Percentiles rank a stretch among this genome's conserved stretches.
These are phyloP conservation scores for Aptenodytes forsteri DNA, from an alignment of 2,113 vertebrate genomes.

Conservation along the genomic window DNA sequence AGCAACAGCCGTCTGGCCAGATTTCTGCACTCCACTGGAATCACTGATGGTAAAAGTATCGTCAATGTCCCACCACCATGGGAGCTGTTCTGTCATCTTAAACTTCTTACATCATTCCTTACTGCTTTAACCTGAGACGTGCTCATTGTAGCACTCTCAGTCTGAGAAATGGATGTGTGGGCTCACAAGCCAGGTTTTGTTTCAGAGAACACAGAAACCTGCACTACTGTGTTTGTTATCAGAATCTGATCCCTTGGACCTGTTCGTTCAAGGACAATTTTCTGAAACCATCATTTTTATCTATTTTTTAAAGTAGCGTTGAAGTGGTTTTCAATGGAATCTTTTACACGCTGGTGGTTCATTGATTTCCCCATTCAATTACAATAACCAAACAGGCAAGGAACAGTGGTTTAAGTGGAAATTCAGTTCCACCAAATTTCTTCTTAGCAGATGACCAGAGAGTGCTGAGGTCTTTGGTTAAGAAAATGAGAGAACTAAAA, in stretches of 20 bases:
- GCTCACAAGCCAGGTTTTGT: background rate
- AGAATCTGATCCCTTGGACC: background rate
- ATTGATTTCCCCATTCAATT: conserved; percentile 3
- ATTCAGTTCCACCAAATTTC: background rate
- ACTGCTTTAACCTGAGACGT: background rate
- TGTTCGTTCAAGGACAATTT: background rate
- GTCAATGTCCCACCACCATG: accelerated
- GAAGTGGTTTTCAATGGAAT: background rate
- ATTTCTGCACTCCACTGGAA: background rate
- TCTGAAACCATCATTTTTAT: background rate
- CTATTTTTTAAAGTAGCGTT: background rate
- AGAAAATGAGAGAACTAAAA: background rate
- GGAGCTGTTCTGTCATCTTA: background rate
- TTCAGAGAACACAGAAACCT: background rate
- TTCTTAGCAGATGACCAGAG: background rate
- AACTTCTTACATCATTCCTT: background rate
- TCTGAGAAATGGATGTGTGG: background rate
- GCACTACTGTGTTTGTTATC: background rate
- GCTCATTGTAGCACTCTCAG: background rate
- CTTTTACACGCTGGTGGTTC: background rate
- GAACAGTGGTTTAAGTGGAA: background rate
- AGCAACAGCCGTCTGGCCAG: background rate
- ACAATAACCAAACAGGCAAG: background rate
- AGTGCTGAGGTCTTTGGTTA: background rate
- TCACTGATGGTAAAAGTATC: background rate